A percentile compares a stretch with the other conserved stretches of the same genome.
Evolutionary conservation across 1,140 invertebrate species (phyloP).

Genomic region (Drosophila cardini): DNA sequence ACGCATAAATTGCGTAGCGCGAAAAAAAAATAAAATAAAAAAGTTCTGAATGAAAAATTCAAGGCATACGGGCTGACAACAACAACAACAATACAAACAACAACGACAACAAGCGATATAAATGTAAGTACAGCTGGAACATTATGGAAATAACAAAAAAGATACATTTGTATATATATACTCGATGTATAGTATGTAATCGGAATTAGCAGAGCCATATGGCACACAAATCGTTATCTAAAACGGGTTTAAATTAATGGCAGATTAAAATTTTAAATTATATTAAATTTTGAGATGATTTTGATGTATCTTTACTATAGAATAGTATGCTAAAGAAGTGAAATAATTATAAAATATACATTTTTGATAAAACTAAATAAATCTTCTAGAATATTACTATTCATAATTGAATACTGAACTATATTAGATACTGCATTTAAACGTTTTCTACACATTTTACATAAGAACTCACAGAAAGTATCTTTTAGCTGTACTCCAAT

Average conservation of each 20-base stretch:
- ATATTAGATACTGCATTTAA: too few relatives aligned
- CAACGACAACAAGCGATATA: constrained; percentile 51
- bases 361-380: too few relatives aligned
- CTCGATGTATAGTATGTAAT: background rate
- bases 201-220: constrained; percentile 30
- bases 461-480: too few relatives aligned
- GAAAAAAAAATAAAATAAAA: background rate
- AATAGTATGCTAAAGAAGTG: too few relatives aligned
- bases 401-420: too few relatives aligned
- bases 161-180: background rate
- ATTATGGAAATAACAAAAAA: background rate
- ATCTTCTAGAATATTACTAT: too few relatives aligned
- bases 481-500: too few relatives aligned
- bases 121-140: constrained; percentile 67
- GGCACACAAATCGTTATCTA: constrained; percentile 14
- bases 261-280: constrained; percentile 14
- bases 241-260: constrained; percentile 32
- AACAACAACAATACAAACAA: too few relatives aligned
- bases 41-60: constrained; percentile 73
- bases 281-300: background rate
- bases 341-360: too few relatives aligned
- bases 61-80: constrained; percentile 42
- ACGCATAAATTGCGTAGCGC: constrained; percentile 78
- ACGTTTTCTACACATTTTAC: too few relatives aligned
- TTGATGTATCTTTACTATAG: too few relatives aligned